Conservation (phyloP, 1,140 invertebrate genomes). For the Platyscapa corneri region DNA sequence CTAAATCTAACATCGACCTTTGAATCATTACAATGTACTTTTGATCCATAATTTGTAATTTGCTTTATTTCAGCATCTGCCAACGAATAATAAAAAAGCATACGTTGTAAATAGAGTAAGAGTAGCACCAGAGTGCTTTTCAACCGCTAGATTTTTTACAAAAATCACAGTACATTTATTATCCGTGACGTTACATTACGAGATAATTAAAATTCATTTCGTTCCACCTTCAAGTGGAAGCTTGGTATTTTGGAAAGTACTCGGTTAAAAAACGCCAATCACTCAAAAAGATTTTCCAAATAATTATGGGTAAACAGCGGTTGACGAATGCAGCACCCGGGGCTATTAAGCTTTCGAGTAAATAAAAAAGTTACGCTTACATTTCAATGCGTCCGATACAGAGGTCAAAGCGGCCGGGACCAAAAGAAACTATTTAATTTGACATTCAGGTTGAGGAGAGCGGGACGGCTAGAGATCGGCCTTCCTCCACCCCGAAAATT, state of each 20-base stretch:
- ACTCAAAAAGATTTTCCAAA: not conserved
- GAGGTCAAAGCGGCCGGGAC: not conserved
- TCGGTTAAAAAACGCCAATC: not conserved
- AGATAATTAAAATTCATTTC: not conserved
- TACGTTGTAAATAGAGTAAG: not conserved
- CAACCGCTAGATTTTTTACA: no score
- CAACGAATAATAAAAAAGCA: not conserved
- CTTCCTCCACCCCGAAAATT: slow-evolving; percentile 16
- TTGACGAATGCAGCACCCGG: not conserved
- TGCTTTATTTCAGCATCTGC: not conserved
- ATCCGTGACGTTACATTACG: no score
- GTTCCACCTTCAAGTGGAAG: not conserved
- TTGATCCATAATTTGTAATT: not conserved
- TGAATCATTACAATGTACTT: not conserved
- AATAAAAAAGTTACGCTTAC: not conserved
- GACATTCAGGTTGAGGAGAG: not conserved
- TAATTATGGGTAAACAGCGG: not conserved
- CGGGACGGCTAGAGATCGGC: not conserved
- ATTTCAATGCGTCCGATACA: not conserved
- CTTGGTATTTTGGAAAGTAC: not conserved
- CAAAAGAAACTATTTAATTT: not conserved
- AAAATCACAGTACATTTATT: not conserved
- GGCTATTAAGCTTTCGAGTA: not conserved
- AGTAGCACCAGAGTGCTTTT: not conserved
- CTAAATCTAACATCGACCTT: not conserved